Conservation (phyloP, 2,113 vertebrate genomes). For the Phocoena phocoena region DNA sequence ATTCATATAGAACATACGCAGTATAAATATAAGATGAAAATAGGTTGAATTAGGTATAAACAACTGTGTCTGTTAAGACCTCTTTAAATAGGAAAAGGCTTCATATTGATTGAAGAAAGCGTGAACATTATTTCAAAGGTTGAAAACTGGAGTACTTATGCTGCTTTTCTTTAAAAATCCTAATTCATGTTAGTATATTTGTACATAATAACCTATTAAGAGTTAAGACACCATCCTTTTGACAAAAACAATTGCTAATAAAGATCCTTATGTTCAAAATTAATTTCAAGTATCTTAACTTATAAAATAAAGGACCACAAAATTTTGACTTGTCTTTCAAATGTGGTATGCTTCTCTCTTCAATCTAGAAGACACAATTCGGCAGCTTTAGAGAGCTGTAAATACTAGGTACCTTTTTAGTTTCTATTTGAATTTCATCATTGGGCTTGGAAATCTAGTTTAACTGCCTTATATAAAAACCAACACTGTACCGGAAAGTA, state of each 20-base stretch:
- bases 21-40: background rate
- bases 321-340: conserved; percentile 27
- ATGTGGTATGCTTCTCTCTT: background rate
- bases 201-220: background rate
- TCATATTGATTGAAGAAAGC: background rate
- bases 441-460: background rate
- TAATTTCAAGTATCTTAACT: conserved; percentile 24
- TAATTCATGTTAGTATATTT: background rate
- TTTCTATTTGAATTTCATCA: conserved; percentile 7
- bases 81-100: background rate
- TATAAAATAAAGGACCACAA: background rate
- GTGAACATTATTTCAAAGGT: background rate
- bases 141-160: background rate
- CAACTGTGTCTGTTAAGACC: background rate
- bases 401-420: background rate
- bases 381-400: conserved; percentile 7
- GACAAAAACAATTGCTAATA: background rate
- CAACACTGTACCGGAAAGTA: background rate
- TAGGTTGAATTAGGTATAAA: background rate
- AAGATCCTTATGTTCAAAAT: conserved; percentile 9
- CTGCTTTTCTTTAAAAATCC: background rate
- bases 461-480: background rate
- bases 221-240: conserved; percentile 16
- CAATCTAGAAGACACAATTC: background rate
- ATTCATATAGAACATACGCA: background rate